Evolutionary conservation across 2,797 vertebrate species (phyloP), one percentile per base, ranked within the genome.

Genomic region (Enteromius trimaculatus): DNA sequence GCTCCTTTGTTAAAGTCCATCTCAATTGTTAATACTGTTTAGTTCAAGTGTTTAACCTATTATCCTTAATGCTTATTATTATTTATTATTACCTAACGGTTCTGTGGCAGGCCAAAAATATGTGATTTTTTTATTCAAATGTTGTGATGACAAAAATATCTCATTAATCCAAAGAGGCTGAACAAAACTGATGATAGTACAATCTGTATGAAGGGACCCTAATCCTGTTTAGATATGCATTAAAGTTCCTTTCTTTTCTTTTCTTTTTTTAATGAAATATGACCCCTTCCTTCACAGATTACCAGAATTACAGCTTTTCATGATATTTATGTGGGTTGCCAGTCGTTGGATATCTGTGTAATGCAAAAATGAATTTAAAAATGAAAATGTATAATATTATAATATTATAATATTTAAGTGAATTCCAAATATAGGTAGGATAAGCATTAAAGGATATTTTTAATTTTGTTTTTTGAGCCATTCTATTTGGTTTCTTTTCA

Each of bases 261-360:
- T 14, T 47, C 21, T 74, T 58, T 26, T 77, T 39, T 47, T 16
- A 29, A 64, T 47, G 39, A 77, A 77, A 77, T 64, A 29, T 64
- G 76, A 77, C 23, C 39, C 39, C 17, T 26, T 60, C 39, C 17
- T 26, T 60, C 37, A 26, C 8, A 42, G 1, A 42, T 69, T 29
- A 4, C 21, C 49, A 80, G 2, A 14, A 13, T 44, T 60, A 16
- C 26, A 17, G 31, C 3, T 31, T 47, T 80, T 31, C 3, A 34
- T 23, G 19, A 71, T n/a, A 23, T 37, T 64, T 64, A 0, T 13
- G 5, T 7, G 29, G 80, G 80, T 81, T 81, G 69, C 80, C 80
- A 81, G 69, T 49, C 1, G 14, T 37, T 44, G 7, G 29, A 17
- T 72, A 64, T 64, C 2, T 77, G 9, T 42, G 4, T 16, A 29